A percentile compares a stretch with the other conserved stretches of the same genome.
Evolutionary conservation across 1,140 invertebrate species (phyloP).

Genomic region (Conus ventricosus): DNA sequence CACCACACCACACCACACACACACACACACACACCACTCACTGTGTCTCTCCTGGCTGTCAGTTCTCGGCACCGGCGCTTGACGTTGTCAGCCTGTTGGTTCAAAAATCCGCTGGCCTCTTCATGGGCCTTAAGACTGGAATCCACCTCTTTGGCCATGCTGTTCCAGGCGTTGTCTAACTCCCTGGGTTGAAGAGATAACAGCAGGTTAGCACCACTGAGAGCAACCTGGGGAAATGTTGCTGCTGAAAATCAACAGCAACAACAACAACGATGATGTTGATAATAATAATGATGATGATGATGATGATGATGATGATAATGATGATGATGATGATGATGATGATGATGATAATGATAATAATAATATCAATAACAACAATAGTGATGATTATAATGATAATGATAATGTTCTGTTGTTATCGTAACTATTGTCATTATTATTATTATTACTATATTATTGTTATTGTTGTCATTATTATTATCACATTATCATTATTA

Average conservation of each 20-base stretch:
- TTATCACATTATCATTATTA: background rate
- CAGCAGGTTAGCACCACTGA: too few relatives aligned
- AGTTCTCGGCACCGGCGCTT: background rate
- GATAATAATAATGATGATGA: background rate
- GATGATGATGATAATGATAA: slow-evolving; percentile 22
- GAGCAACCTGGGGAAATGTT: background rate
- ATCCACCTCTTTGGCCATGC: background rate
- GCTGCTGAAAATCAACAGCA: background rate
- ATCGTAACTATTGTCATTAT: background rate
- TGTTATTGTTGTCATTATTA: too few relatives aligned
- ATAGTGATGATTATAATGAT: slow-evolving; percentile 9
- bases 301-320: slow-evolving; percentile 25
- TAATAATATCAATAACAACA: background rate
- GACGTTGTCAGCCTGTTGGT: background rate
- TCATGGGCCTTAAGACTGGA: background rate
- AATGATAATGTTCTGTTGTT: background rate
- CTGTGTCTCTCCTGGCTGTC: background rate
- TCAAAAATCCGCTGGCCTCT: background rate
- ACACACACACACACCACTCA: background rate
- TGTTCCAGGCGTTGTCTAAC: background rate
- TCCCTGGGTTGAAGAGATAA: background rate
- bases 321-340: slow-evolving; percentile 25
- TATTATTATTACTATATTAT: background rate
- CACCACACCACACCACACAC: too few relatives aligned
- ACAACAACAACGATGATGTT: background rate